A percentile compares a stretch with the other conserved stretches of the same genome.
phyloP scores from a whole-genome alignment of 2,888 invertebrate genomes.

The Leptopilina syphax region DNA sequence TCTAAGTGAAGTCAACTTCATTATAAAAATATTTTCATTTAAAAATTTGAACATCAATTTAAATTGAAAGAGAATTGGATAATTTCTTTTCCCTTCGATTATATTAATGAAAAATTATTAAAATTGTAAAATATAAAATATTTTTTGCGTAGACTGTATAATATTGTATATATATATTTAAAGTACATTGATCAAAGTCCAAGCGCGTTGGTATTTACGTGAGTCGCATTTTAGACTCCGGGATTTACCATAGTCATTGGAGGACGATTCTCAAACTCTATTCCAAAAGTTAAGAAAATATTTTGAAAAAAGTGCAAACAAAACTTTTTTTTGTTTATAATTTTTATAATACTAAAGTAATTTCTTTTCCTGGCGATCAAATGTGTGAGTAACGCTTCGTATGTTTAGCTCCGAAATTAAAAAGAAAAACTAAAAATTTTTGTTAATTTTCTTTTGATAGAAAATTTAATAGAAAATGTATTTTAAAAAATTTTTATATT shows the following conservation, averaged over 20 bases:
- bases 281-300: background rate
- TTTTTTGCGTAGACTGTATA: constrained; percentile 26
- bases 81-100: background rate
- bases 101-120: background rate
- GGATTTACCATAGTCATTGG: constrained; percentile 8
- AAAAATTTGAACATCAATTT: too few species aligned
- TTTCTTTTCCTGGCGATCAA: too few species aligned
- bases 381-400: too few species aligned
- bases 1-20: too few species aligned
- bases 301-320: background rate
- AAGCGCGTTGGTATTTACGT: constrained; percentile 25
- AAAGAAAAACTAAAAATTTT: too few species aligned
- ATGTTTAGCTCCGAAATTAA: too few species aligned
- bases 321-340: background rate
- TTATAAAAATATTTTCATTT: too few species aligned
- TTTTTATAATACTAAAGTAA: too few species aligned
- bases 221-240: constrained; percentile 25
- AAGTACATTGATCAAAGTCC: constrained; percentile 30
- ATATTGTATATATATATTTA: constrained; percentile 13
- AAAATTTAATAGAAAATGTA: too few species aligned
- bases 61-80: background rate
- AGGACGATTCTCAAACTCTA: background rate
- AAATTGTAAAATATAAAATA: constrained; percentile 12
- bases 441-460: too few species aligned
- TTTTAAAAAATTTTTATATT: too few species aligned